Conservation (phyloP, 2,113 vertebrate species). For the Gymnobelideus leadbeateri region DNA sequence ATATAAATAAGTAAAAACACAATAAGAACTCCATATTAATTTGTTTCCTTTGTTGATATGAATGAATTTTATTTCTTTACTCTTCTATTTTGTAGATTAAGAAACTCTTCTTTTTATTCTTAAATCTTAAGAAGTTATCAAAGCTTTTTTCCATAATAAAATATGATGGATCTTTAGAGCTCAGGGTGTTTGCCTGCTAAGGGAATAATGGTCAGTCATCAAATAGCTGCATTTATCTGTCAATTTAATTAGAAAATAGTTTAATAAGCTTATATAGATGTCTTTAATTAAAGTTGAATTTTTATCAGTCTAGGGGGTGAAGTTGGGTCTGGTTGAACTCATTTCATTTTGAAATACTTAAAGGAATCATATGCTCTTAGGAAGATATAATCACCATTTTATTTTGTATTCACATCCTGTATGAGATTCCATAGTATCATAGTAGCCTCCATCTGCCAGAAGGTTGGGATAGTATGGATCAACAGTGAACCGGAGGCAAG, state of each 20-base stretch:
- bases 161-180: neutral
- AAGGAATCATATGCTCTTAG: neutral
- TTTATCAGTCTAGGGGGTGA: neutral
- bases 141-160: neutral
- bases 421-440: neutral
- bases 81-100: neutral
- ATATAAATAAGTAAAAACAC: neutral
- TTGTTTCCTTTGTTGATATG: neutral
- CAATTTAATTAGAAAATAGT: constrained; percentile 1
- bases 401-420: neutral
- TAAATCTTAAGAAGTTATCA: neutral
- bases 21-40: neutral
- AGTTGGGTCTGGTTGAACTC: neutral
- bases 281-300: neutral
- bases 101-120: neutral
- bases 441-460: neutral
- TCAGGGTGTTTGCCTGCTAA: neutral
- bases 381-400: neutral
- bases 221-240: neutral
- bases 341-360: neutral
- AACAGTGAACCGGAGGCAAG: neutral
- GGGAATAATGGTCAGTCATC: neutral
- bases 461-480: neutral
- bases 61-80: neutral
- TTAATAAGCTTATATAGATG: neutral